These are phyloP conservation scores for Brachypalpus laphriformis DNA, from an alignment of 2,888 invertebrate species.

Conservation along the genomic window DNA sequence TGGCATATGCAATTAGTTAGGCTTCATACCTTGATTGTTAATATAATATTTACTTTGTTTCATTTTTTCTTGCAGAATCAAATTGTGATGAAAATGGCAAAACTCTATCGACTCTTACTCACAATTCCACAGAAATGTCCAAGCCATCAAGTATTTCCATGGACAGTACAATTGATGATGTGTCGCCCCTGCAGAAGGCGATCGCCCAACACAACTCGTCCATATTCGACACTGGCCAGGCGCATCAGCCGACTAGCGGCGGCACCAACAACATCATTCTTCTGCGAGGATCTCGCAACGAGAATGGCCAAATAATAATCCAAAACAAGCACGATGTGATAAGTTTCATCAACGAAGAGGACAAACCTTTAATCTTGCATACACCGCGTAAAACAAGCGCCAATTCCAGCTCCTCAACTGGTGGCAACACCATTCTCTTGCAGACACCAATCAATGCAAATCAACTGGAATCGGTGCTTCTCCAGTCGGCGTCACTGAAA, in stretches of 20 bases:
- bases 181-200: constrained; percentile 53
- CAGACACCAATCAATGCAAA: constrained; percentile 82
- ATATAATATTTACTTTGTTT: no score
- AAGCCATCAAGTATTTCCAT: constrained; percentile 56
- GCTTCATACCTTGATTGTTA: no score
- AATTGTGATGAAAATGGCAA: constrained; percentile 75
- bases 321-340: constrained; percentile 83
- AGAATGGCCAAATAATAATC: constrained; percentile 83
- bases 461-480: constrained; percentile 80
- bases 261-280: constrained; percentile 81
- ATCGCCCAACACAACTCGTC: constrained; percentile 72
- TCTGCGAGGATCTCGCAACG: constrained; percentile 82
- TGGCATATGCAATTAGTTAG: no score
- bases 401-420: constrained; percentile 65
- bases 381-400: constrained; percentile 71
- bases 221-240: constrained; percentile 76
- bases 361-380: constrained; percentile 65
- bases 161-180: constrained; percentile 57
- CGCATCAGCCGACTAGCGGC: constrained; percentile 70
- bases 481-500: constrained; percentile 77
- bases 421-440: constrained; percentile 80
- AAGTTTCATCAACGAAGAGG: constrained; percentile 81
- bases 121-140: constrained; percentile 56
- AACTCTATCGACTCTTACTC: constrained; percentile 48
- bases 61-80: constrained; percentile 70